Base-by-base conservation (phyloP, 1,140 invertebrate species). In the Bombus pascuorum region DNA sequence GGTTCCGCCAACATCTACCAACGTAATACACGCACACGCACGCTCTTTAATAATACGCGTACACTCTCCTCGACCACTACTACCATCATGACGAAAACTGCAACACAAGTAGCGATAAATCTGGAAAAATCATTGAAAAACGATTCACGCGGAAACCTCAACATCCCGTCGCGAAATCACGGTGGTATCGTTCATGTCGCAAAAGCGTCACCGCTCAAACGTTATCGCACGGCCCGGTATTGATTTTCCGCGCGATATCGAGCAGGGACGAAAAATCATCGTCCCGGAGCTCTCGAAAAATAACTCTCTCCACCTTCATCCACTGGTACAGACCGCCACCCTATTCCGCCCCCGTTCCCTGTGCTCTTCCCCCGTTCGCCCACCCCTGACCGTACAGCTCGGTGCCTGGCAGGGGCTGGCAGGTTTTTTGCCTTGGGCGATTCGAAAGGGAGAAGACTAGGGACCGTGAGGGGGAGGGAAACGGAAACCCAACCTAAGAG, bases 401-500 rank as follows among this genome's bases (percentile, higher is more conserved):
- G 83, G 82, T 91, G 86, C 89, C 82, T 71, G 85, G 81, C 81
- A 76, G 85, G 91, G 89, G 89, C 91, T 93, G 90, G 90, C 91
- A 93, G 93, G 92, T 94, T 94, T 94, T 94, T 94, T 94, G 91
- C 92, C 88, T 90, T 85, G 85, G 91, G 92, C 93, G 89, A 92
- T 92, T 88, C 91, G 85, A 91, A 91, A 92, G 89, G 88, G 81
- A 76, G 77, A 78, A 76, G 77, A 78, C 42, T 34, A 86, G 79
- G 13, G 47, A 37, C 37, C 53, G 28, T 28, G 70, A 57, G 44
- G 62, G 39, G 86, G 34, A 71, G 78, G 65, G 15, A 8, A 37
- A 88, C 85, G 91, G 92, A 93, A 92, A 93, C 92, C 93, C 88
- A 94, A 94, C 92, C 93, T 94, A 94, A 94, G 94, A 94, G 93